phyloP scores from a whole-genome alignment of 1,140 invertebrate species.

The Drosophila trapezifrons region DNA sequence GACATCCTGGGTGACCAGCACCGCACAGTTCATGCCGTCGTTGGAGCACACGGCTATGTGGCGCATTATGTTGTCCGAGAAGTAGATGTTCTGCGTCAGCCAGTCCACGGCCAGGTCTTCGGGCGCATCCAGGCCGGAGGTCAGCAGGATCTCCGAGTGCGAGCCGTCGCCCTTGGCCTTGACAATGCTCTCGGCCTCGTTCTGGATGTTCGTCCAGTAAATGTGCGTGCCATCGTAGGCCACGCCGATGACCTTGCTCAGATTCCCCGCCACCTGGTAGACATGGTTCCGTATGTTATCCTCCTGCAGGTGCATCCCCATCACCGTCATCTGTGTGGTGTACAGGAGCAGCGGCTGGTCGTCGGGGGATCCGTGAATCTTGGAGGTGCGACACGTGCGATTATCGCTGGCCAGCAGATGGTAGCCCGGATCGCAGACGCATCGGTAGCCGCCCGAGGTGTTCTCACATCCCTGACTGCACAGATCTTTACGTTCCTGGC shows the following conservation, averaged over 20 bases:
- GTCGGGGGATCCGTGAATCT: slow-evolving; percentile 78
- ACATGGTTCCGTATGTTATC: slow-evolving; percentile 70
- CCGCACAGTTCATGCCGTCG: slow-evolving; percentile 87
- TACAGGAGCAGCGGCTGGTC: slow-evolving; percentile 87
- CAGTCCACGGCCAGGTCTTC: slow-evolving; percentile 93
- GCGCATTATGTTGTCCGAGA: slow-evolving; percentile 89
- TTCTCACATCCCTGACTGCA: slow-evolving; percentile 95
- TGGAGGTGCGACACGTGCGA: slow-evolving; percentile 88
- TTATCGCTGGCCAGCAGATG: slow-evolving; percentile 86
- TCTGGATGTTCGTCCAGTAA: slow-evolving; percentile 90
- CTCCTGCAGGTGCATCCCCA: slow-evolving; percentile 85
- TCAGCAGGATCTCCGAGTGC: slow-evolving; percentile 86
- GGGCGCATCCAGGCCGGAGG: slow-evolving; percentile 88
- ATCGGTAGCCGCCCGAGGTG: slow-evolving; percentile 90
- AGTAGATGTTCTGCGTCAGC: slow-evolving; percentile 91
- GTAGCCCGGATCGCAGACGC: slow-evolving; percentile 92
- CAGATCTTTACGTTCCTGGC: slow-evolving; percentile 86
- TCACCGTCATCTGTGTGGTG: slow-evolving; percentile 85
- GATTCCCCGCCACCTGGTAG: slow-evolving; percentile 84
- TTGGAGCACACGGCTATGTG: slow-evolving; percentile 90
- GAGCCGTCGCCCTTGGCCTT: slow-evolving; percentile 86
- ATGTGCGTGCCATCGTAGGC: slow-evolving; percentile 87
- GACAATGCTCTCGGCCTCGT: slow-evolving; percentile 88
- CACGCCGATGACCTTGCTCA: slow-evolving; percentile 88
- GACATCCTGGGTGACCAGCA: slow-evolving; percentile 86